Base-by-base conservation (phyloP, 2,888 invertebrate genomes). In the Tetragnatha montana region DNA sequence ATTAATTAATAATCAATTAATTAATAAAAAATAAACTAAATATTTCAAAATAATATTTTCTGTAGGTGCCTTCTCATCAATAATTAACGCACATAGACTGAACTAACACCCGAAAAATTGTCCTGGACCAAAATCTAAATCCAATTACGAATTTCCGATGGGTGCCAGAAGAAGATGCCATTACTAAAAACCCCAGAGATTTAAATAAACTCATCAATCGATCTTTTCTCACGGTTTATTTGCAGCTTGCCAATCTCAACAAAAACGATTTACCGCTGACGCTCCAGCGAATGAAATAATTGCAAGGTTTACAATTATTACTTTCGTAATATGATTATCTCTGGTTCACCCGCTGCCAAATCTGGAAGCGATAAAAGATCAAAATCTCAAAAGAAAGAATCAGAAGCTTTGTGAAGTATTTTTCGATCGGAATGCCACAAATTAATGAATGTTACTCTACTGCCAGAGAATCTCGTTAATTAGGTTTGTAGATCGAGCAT, bases 401-500 rank as follows among this genome's bases (percentile, higher is more conserved):
- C 60, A 60, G 60, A 17, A 8, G 6, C 10, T 60, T 60, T 60
- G 17, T 60, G 60, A 60, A 60, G 60, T 8, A 60, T 60, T 60
- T 60, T 74, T 35, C 74, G 22, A 21, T 17, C 8, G 35, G 74
- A 74, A 74, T 74, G 14, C 74, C 74, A 17, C 74, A 35, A 74
- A 74, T 74, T 74, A 74, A 21, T 14, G 74, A 74, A 22, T 35
- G 74, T 74, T 35, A 35, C 74, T 35, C 35, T 74, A 74, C 35
- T 74, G 22, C 35, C 7, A 14, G 74, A 35, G 74, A 74, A 74
- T 35, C 74, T 35, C 35, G 74, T 74, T 74, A 74, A 74, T 74
- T 74, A 74, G 74, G 74, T 74, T 74, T 74, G 35, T 35, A 74
- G 50, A 12, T 76, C 6, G n/a, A 76, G 50, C 50, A 50, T n/a